These are phyloP conservation scores for Tetragonula carbonaria DNA, from an alignment of 2,888 invertebrate genomes.

Conservation along the genomic window DNA sequence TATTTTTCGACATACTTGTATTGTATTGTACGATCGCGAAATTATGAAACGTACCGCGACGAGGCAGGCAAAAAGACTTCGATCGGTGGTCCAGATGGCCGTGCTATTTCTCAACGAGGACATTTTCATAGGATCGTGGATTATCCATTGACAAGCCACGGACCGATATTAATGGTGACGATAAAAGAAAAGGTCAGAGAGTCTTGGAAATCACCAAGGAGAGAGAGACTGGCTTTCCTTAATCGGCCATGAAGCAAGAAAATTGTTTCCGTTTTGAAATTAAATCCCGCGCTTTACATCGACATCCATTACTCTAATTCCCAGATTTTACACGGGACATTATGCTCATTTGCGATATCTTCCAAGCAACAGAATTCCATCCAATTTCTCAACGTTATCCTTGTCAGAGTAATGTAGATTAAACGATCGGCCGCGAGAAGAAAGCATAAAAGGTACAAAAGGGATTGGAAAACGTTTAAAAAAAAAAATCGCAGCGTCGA, in stretches of 20 bases:
- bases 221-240: constrained; percentile 12
- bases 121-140: constrained; percentile 40
- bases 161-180: constrained; percentile 42
- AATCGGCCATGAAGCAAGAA: constrained; percentile 7
- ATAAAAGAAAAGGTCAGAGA: constrained; percentile 20
- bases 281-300: not conserved
- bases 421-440: not conserved
- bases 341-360: not conserved
- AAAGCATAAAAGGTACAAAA: not conserved
- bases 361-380: not conserved
- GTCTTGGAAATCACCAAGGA: constrained; percentile 18
- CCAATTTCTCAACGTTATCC: not conserved
- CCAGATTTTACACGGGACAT: not conserved
- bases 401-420: not conserved
- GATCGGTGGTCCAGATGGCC: constrained; percentile 30
- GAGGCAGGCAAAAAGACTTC: not conserved
- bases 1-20: constrained; percentile 24
- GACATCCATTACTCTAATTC: not conserved
- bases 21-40: not conserved
- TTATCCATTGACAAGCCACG: constrained; percentile 32
- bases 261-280: constrained; percentile 10
- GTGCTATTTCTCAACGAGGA: constrained; percentile 48
- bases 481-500: not conserved
- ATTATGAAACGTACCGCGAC: constrained; percentile 20
- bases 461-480: not conserved